Evolutionary conservation across 1,140 invertebrate genomes (phyloP).

Genomic region (Zaprionus camerounensis): DNA sequence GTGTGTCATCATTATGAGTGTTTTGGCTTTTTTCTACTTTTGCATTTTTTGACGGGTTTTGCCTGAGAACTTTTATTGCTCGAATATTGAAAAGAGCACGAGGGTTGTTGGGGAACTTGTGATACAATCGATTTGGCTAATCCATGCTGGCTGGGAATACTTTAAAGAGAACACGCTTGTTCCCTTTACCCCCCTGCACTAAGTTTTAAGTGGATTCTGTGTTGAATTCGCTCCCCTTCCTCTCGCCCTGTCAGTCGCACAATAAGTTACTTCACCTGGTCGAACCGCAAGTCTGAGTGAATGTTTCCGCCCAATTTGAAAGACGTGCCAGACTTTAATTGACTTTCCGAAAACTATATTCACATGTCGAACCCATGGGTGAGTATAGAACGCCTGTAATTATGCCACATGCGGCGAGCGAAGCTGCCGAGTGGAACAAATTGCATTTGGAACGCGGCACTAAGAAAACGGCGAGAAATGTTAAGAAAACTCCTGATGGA

Average conservation of each 20-base stretch:
- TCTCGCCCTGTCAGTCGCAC: conserved; percentile 58
- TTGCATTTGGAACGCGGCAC: conserved; percentile 55
- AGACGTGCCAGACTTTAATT: conserved; percentile 41
- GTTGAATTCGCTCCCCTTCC: neutral
- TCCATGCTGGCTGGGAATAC: neutral
- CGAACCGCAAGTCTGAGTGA: conserved; percentile 9
- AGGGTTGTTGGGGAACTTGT: neutral
- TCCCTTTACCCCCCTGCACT: no score
- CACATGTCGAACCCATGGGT: conserved; percentile 9
- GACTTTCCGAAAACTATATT: conserved; percentile 64
- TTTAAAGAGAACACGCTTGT: neutral
- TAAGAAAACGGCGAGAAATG: conserved; percentile 30
- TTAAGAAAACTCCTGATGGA: conserved; percentile 58
- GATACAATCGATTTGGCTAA: neutral
- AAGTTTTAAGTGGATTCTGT: neutral
- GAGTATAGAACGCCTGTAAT: conserved; percentile 57
- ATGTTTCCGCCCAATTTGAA: conserved; percentile 28
- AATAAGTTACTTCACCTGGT: conserved; percentile 47
- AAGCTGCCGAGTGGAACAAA: conserved; percentile 52
- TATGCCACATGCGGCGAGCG: conserved; percentile 70
- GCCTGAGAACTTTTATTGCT: conserved; percentile 7
- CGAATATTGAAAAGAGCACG: neutral
- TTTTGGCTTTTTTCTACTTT: conserved; percentile 42
- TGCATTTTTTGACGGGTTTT: conserved; percentile 35
- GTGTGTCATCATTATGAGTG: conserved; percentile 79